Evolutionary conservation across 2,113 vertebrate genomes (phyloP).

Genomic region (Lipophrys pholis): DNA sequence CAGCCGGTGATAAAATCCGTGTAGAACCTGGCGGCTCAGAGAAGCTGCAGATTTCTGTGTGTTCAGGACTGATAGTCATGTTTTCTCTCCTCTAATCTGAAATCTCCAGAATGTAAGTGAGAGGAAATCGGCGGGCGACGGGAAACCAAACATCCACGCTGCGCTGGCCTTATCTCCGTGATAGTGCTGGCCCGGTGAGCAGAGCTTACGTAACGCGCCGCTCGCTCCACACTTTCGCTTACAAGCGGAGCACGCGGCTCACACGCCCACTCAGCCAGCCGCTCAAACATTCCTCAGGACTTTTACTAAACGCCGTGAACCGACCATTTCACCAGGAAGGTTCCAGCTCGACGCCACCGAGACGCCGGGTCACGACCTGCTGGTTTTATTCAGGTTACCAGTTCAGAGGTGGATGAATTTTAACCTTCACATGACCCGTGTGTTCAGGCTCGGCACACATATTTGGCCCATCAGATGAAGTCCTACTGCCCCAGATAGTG

Average conservation of each 20-base stretch:
- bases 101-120: neutral
- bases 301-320: slow-evolving; percentile 30
- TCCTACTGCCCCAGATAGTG: too few species aligned
- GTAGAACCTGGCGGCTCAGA: too few species aligned
- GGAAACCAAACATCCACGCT: neutral
- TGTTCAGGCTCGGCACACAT: too few species aligned
- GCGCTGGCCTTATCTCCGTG: slow-evolving; percentile 8
- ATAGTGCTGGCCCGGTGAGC: slow-evolving; percentile 36
- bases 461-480: too few species aligned
- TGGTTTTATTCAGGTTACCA: neutral
- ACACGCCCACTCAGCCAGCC: slow-evolving; percentile 54
- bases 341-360: neutral
- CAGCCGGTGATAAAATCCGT: too few species aligned
- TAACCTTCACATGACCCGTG: too few species aligned
- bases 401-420: neutral
- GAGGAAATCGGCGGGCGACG: neutral
- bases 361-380: slow-evolving; percentile 1
- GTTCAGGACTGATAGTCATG: too few species aligned
- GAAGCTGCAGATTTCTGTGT: too few species aligned
- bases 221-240: slow-evolving; percentile 55
- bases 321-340: too few species aligned
- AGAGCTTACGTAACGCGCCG: slow-evolving; percentile 47
- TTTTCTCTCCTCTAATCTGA: neutral
- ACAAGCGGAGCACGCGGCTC: slow-evolving; percentile 21
- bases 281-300: slow-evolving; percentile 38